Conservation (phyloP, 2,888 invertebrate genomes). For the Ophraella communa region DNA sequence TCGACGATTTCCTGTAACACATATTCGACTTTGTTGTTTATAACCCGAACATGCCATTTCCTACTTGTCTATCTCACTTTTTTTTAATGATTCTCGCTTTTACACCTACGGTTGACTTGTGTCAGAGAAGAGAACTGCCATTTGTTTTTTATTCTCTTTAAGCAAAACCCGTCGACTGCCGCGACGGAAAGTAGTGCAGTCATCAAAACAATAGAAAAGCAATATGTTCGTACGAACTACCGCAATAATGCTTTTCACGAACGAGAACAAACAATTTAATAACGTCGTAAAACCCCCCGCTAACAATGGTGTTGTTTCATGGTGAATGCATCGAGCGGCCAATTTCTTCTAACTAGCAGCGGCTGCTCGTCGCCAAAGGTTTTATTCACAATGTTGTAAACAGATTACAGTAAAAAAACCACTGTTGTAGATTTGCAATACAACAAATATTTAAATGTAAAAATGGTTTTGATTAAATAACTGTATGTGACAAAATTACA, state of each 20-base stretch:
- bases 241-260: constrained; percentile 25
- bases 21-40: not conserved
- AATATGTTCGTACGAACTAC: constrained; percentile 30
- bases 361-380: not conserved
- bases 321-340: constrained; percentile 26
- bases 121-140: not conserved
- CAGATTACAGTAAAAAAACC: too few relatives aligned
- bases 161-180: not conserved
- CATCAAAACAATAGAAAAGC: constrained; percentile 30
- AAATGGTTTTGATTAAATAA: too few relatives aligned
- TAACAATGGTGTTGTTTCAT: constrained; percentile 31
- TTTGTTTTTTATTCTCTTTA: constrained; percentile 5
- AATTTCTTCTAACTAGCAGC: constrained; percentile 28
- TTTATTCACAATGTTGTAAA: not conserved
- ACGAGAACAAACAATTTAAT: constrained; percentile 39
- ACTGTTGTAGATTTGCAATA: not conserved
- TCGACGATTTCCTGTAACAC: not conserved
- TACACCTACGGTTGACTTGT: not conserved
- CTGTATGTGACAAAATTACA: too few relatives aligned
- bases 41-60: not conserved
- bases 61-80: not conserved
- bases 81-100: not conserved
- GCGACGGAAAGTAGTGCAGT: constrained; percentile 4
- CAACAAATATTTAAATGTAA: too few relatives aligned
- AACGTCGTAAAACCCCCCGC: constrained; percentile 32